Conservation (phyloP, 2,113 vertebrate species). For the Syngnathoides biaculeatus region DNA sequence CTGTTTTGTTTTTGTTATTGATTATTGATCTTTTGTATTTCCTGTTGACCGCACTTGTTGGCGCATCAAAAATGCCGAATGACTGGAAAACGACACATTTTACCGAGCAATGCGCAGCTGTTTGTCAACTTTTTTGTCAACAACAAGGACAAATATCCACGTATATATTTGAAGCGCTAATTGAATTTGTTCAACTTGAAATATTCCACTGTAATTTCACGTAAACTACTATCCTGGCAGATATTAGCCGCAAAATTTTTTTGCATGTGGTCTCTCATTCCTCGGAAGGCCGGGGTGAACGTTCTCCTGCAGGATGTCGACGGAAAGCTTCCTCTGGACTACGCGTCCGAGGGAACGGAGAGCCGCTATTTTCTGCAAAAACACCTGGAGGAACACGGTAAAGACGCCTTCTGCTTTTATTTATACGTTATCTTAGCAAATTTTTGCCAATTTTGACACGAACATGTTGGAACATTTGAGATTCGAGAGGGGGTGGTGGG, state of each 20-base stretch:
- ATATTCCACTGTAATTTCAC: not conserved
- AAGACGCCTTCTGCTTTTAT: not conserved
- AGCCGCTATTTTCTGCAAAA: conserved; percentile 82
- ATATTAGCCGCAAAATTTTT: conserved; percentile 37
- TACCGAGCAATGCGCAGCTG: too few species aligned
- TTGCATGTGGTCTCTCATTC: conserved; percentile 36
- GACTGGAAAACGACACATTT: too few species aligned
- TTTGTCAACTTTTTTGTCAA: too few species aligned
- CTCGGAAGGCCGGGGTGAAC: conserved; percentile 83
- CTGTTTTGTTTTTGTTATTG: too few species aligned
- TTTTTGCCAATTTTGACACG: not conserved
- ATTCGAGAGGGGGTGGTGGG: not conserved
- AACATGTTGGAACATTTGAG: not conserved
- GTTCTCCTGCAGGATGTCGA: conserved; percentile 88
- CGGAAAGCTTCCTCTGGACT: conserved; percentile 87
- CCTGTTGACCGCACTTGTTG: too few species aligned
- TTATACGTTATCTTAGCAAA: not conserved
- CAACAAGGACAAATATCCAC: too few species aligned
- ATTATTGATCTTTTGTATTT: too few species aligned
- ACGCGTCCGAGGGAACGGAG: conserved; percentile 85
- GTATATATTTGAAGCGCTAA: too few species aligned
- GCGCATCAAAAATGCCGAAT: too few species aligned
- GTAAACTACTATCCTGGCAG: conserved; percentile 59
- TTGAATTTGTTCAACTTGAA: not conserved
- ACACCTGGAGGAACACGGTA: conserved; percentile 91